Conservation (phyloP, 2,888 invertebrate species). For the Furcula furcula region DNA sequence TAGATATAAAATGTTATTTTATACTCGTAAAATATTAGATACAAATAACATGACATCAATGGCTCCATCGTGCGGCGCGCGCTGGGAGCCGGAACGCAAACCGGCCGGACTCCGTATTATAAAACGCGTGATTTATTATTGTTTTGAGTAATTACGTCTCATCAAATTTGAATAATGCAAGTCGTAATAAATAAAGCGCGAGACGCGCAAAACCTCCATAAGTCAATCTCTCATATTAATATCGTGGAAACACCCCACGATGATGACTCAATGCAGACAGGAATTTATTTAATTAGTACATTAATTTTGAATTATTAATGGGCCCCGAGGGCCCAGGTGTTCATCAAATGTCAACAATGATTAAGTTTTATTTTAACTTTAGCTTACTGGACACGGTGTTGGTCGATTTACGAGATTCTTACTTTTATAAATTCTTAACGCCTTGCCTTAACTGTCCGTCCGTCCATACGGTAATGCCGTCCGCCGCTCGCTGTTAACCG, state of each 20-base stretch:
- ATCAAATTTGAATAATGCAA: conserved; percentile 80
- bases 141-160: conserved; percentile 79
- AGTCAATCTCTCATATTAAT: conserved; percentile 75
- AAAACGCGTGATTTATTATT: conserved; percentile 74
- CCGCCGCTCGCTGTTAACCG: conserved; percentile 62
- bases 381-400: conserved; percentile 38
- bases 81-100: conserved; percentile 47
- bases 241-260: conserved; percentile 60
- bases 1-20: conserved; percentile 55
- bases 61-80: conserved; percentile 59
- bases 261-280: conserved; percentile 74
- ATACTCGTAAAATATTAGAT: conserved; percentile 59
- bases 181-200: conserved; percentile 68
- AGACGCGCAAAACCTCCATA: conserved; percentile 67
- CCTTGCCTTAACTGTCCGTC: conserved; percentile 72
- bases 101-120: conserved; percentile 64
- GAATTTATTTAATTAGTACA: conserved; percentile 77
- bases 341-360: conserved; percentile 77
- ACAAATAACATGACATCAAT: conserved; percentile 54
- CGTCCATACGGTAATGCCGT: conserved; percentile 65
- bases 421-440: conserved; percentile 74
- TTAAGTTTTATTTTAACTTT: conserved; percentile 71
- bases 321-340: conserved; percentile 64
- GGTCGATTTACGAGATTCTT: conserved; percentile 74
- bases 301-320: conserved; percentile 76